A percentile compares a stretch with the other conserved stretches of the same genome.
These are phyloP conservation scores for Romanogobio albipinnatus DNA, from an alignment of 2,113 vertebrate species.

Conservation along the genomic window DNA sequence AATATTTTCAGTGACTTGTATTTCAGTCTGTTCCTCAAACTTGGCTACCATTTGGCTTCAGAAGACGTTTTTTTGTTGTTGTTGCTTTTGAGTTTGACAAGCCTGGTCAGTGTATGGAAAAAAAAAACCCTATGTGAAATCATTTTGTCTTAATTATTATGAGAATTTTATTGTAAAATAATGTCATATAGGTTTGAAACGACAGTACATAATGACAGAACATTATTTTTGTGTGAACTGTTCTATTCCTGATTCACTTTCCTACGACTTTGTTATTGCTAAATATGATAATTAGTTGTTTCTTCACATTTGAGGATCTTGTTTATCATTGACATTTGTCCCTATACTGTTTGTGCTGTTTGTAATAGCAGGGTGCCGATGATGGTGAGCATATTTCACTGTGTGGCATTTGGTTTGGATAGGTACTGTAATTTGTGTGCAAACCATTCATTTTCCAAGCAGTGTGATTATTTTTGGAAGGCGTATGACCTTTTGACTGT, in stretches of 20 bases:
- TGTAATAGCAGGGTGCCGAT: conserved; percentile 31
- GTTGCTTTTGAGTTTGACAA: background rate
- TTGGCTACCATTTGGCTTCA: background rate
- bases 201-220: background rate
- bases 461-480: conserved; percentile 4
- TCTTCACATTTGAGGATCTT: background rate
- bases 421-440: conserved; percentile 19
- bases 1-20: background rate
- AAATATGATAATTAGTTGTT: background rate
- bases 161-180: background rate
- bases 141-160: background rate
- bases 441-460: conserved; percentile 9
- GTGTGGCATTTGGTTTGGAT: conserved; percentile 38
- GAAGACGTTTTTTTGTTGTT: background rate
- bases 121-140: background rate
- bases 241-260: background rate
- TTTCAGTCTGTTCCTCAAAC: background rate
- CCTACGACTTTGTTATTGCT: background rate
- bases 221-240: background rate
- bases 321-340: background rate
- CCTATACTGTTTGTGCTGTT: background rate
- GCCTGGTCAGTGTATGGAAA: background rate
- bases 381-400: conserved; percentile 3
- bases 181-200: background rate
- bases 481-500: conserved; percentile 3